Base-by-base conservation (phyloP, 1,140 invertebrate species). In the Orius laevigatus region DNA sequence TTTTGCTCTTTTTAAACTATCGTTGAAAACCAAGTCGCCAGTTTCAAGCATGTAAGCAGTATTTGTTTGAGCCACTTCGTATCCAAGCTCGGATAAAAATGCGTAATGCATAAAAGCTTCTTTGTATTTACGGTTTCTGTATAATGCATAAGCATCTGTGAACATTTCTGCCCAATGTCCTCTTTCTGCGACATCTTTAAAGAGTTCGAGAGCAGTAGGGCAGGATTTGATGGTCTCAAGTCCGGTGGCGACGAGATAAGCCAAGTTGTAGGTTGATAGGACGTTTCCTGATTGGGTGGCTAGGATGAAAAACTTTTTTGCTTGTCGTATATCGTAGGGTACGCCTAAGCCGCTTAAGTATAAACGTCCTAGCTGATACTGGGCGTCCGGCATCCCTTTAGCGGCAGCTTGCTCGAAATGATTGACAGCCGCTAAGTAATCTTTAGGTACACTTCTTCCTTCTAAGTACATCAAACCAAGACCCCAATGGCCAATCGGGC, bases 251-350 rank as follows among this genome's bases (percentile, higher is more conserved):
- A 98, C 91, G 90, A 98, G 97, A 64, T 94, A 86, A 2, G 85
- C 95, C n/a, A 98, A 70, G 68, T 97, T 92, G 61, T 92, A 98
- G 57, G 87, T 87, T 3, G 92, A 94, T 36, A 98, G 67, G 3
- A 98, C 84, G 66, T 98, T 91, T 0, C 95, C 94, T 0, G 87
- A 90, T 63, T 98, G 92, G 31, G 91, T 92, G 1, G 95, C 95
- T 49, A 96, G 67, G 53, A 84, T 91, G 63, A 95, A 98, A 64
- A 94, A 97, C 63, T 98, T 97, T 43, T 94, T 83, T 0, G 95
- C 94, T 58, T 83, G 67, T 65, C 93, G 92, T 61, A 92, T 94
- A 65, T 98, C 91, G 38, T 80, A 75, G 52, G 76, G 69, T 0
- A 95, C 85, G 25, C 92, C 92, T 41, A 86, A 76, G 25, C 92